A percentile compares a stretch with the other conserved stretches of the same genome.
Evolutionary conservation across 1,140 invertebrate genomes (phyloP).

Genomic region (Brachionus paranguensis): DNA sequence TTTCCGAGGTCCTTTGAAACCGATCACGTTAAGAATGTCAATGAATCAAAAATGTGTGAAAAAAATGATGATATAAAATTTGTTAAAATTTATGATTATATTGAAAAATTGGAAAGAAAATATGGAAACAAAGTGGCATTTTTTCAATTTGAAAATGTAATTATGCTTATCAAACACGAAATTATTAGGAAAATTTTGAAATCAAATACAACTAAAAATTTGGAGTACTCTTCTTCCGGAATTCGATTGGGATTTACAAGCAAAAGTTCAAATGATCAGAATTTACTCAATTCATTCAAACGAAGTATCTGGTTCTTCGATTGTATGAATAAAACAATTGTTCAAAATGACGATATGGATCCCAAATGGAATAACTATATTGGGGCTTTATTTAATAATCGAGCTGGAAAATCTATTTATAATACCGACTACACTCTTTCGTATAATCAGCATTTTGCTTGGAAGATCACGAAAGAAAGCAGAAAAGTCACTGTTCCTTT

Average conservation of each 20-base stretch:
- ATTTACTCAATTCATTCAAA: not conserved
- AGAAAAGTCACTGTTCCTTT: not conserved
- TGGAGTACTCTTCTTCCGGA: not conserved
- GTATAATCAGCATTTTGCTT: conserved; percentile 27
- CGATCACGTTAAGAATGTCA: not conserved
- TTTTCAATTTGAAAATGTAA: conserved; percentile 21
- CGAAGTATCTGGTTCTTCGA: not conserved
- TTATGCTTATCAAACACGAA: not conserved
- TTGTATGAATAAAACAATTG: not conserved
- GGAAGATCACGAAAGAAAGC: not conserved
- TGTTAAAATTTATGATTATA: not conserved
- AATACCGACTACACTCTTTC: not conserved
- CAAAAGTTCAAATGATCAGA: not conserved
- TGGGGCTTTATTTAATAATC: not conserved
- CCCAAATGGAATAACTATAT: not conserved
- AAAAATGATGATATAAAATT: not conserved
- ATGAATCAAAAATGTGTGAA: not conserved
- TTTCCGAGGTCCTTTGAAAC: not conserved
- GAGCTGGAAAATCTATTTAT: conserved; percentile 8
- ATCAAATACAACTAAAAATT: not conserved
- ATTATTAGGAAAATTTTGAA: not conserved
- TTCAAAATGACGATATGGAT: not conserved
- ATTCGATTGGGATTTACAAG: not conserved
- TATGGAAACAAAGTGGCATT: not conserved
- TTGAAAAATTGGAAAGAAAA: not conserved